phyloP scores from a whole-genome alignment of 2,888 invertebrate genomes.

The Amphimallon solstitiale region DNA sequence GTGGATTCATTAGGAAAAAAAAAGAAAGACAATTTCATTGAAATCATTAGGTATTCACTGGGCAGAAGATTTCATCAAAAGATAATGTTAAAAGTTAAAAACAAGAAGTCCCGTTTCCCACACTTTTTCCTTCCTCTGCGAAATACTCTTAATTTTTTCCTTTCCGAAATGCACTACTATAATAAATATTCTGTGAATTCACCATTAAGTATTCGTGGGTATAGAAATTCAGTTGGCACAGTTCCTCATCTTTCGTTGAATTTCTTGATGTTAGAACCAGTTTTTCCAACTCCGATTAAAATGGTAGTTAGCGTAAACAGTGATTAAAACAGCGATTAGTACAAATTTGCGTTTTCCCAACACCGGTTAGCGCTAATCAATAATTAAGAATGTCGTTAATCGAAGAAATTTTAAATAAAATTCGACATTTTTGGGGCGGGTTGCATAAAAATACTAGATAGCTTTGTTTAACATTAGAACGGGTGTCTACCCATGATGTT shows the following conservation, averaged over 20 bases:
- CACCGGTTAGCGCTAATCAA: no score
- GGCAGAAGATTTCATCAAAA: conserved; percentile 25
- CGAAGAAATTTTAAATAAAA: background rate
- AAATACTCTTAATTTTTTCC: no score
- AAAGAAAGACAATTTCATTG: conserved; percentile 29
- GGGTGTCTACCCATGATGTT: no score
- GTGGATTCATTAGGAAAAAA: conserved; percentile 26
- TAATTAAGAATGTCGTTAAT: no score
- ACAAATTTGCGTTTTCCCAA: no score
- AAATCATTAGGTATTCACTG: conserved; percentile 34
- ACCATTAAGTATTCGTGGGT: no score
- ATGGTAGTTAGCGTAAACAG: conserved; percentile 4
- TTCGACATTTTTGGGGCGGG: background rate
- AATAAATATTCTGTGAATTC: no score
- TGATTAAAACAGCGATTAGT: conserved; percentile 2
- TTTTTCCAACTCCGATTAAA: no score
- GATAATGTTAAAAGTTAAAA: conserved; percentile 29
- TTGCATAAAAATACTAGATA: background rate
- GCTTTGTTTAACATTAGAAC: no score
- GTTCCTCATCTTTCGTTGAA: background rate
- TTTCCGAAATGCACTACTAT: no score
- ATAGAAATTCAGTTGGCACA: background rate
- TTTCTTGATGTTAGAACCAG: background rate
- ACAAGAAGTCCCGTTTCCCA: conserved; percentile 14
- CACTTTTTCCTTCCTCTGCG: no score